phyloP scores from a whole-genome alignment of 2,888 invertebrate genomes.

The Diarsia brunnea region DNA sequence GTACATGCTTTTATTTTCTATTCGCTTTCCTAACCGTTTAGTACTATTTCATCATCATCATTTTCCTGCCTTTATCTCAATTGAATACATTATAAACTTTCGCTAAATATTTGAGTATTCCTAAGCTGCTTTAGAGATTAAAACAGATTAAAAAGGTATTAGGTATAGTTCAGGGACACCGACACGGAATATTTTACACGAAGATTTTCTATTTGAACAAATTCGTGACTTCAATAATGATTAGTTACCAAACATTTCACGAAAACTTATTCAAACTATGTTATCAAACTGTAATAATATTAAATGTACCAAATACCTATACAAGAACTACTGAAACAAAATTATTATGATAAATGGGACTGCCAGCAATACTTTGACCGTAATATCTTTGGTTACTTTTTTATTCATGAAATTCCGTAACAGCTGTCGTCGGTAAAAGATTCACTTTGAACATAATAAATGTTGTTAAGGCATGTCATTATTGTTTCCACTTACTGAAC shows the following conservation, averaged over 20 bases:
- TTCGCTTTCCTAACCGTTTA: not conserved
- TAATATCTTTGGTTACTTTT: conserved; percentile 34
- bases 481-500: conserved; percentile 32
- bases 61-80: not conserved
- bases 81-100: not conserved
- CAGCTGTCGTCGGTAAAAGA: conserved; percentile 34
- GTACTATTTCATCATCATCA: not conserved
- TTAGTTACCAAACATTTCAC: conserved; percentile 18
- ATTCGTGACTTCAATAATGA: conserved; percentile 23
- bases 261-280: conserved; percentile 29
- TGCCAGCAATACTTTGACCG: conserved; percentile 31
- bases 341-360: conserved; percentile 32
- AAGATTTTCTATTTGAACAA: conserved; percentile 2
- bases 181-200: conserved; percentile 15
- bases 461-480: conserved; percentile 38
- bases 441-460: conserved; percentile 54
- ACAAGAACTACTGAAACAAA: conserved; percentile 24
- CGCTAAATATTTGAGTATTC: conserved; percentile 3
- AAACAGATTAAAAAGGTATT: conserved; percentile 2
- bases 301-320: conserved; percentile 23
- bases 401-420: conserved; percentile 43
- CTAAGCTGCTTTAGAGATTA: conserved; percentile 9
- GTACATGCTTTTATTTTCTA: not conserved
- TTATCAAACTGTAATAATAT: conserved; percentile 44
- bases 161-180: conserved; percentile 1